phyloP scores from a whole-genome alignment of 2,888 invertebrate genomes.

The Tachina grossa region DNA sequence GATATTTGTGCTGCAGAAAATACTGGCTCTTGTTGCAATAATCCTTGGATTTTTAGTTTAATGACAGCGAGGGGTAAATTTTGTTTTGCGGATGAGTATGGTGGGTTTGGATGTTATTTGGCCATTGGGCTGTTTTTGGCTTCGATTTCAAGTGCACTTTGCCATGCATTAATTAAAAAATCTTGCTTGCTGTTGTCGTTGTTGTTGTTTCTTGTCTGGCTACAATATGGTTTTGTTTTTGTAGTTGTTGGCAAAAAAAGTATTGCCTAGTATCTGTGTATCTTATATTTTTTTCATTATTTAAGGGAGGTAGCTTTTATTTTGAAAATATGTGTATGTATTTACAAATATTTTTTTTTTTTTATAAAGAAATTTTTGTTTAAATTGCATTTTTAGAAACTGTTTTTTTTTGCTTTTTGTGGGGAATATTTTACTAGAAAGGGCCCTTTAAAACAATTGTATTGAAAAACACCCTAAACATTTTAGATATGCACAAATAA shows the following conservation, averaged over 20 bases:
- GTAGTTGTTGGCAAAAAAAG: conserved; percentile 43
- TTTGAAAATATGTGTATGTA: neutral
- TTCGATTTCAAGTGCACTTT: conserved; percentile 71
- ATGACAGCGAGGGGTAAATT: neutral
- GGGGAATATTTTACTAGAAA: conserved; percentile 7
- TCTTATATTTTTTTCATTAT: conserved; percentile 19
- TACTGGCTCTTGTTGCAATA: conserved; percentile 44
- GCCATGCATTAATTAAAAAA: conserved; percentile 70
- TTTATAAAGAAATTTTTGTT: conserved; percentile 24
- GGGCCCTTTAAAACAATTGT: conserved; percentile 8
- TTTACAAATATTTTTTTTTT: conserved; percentile 23
- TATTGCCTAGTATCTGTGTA: conserved; percentile 36
- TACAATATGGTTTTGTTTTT: conserved; percentile 55
- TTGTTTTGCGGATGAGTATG: neutral
- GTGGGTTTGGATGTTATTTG: conserved; percentile 50
- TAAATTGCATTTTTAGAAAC: conserved; percentile 20
- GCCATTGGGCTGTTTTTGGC: conserved; percentile 70
- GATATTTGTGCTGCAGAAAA: conserved; percentile 12
- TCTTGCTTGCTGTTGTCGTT: conserved; percentile 22
- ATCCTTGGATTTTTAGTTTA: conserved; percentile 41
- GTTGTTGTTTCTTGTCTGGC: conserved; percentile 50
- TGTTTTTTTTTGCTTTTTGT: neutral
- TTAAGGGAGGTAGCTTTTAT: conserved; percentile 35
- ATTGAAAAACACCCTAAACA: neutral
- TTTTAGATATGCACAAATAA: too few relatives aligned